A percentile compares a stretch with the other conserved stretches of the same genome.
These are phyloP conservation scores for Meteorus cinctellus DNA, from an alignment of 2,888 invertebrate genomes.

Conservation along the genomic window DNA sequence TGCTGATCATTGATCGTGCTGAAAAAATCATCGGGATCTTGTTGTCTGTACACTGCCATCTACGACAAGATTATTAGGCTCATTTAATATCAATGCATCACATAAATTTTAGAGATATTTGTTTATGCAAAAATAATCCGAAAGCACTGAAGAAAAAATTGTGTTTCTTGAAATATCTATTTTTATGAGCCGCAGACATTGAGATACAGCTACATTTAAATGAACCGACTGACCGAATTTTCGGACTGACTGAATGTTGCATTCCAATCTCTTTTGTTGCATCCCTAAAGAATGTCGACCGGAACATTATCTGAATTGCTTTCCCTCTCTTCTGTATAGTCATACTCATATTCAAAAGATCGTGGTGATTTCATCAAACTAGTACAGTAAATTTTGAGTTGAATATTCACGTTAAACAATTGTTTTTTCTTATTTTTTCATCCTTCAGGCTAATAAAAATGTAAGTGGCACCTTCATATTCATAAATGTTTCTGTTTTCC, in stretches of 20 bases:
- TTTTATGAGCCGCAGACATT: not conserved
- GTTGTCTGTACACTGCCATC: not conserved
- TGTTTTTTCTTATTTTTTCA: not conserved
- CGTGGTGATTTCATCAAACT: not conserved
- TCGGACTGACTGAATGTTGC: conserved; percentile 6
- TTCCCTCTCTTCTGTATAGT: not conserved
- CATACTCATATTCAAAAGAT: not conserved
- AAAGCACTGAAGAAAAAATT: not conserved
- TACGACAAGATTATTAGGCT: not conserved
- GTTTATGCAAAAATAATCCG: not conserved
- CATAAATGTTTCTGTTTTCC: too few relatives aligned
- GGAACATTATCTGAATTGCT: conserved; percentile 22
- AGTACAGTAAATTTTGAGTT: not conserved
- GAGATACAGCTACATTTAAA: conserved; percentile 5
- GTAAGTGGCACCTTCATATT: too few relatives aligned
- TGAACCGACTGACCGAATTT: conserved; percentile 28
- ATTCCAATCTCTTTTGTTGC: conserved; percentile 24
- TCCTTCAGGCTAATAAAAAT: too few relatives aligned
- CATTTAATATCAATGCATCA: not conserved
- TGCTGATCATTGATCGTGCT: not conserved
- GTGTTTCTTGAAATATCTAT: not conserved
- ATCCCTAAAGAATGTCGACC: conserved; percentile 10
- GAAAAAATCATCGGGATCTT: not conserved
- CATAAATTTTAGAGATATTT: not conserved
- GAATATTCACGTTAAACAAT: conserved; percentile 7